Percentiles rank a stretch among this genome's conserved stretches.
phyloP scores from a whole-genome alignment of 2,797 vertebrate genomes.

The Rachycentron canadum region DNA sequence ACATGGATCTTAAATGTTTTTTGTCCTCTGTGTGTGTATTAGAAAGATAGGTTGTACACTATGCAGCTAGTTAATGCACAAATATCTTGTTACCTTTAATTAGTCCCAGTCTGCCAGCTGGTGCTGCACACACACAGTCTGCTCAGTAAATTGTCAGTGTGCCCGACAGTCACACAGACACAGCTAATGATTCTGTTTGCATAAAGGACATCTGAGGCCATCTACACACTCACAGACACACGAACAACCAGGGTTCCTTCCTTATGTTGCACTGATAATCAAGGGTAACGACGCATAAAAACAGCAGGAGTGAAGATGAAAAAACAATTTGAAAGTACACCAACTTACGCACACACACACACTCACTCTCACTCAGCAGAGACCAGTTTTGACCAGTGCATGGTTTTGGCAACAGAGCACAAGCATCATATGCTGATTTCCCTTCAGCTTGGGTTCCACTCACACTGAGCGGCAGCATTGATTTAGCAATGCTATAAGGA shows the following conservation, averaged over 20 bases:
- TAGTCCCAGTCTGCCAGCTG: constrained; percentile 68
- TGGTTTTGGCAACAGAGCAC: constrained; percentile 54
- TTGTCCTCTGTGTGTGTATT: constrained; percentile 53
- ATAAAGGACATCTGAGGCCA: constrained; percentile 58
- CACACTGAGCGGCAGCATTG: constrained; percentile 39
- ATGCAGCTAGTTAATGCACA: constrained; percentile 39
- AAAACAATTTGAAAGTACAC: not conserved
- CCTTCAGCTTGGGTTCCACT: constrained; percentile 50
- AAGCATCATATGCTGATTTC: constrained; percentile 64
- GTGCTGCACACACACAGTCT: constrained; percentile 19
- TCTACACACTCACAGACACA: constrained; percentile 19
- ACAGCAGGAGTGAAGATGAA: constrained; percentile 26
- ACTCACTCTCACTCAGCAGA: constrained; percentile 6
- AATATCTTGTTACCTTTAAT: constrained; percentile 64
- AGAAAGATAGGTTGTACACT: constrained; percentile 17
- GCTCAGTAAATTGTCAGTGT: constrained; percentile 28
- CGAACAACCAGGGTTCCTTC: not conserved
- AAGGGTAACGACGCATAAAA: constrained; percentile 43
- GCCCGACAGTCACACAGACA: constrained; percentile 29
- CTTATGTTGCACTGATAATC: constrained; percentile 20
- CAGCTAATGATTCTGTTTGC: constrained; percentile 42
- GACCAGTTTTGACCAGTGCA: constrained; percentile 19
- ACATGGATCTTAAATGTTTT: constrained; percentile 65
- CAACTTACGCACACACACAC: constrained; percentile 8
- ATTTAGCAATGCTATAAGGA: constrained; percentile 58